Evolutionary conservation across 2,797 vertebrate species (phyloP).

Genomic region (Margarornis squamiger): DNA sequence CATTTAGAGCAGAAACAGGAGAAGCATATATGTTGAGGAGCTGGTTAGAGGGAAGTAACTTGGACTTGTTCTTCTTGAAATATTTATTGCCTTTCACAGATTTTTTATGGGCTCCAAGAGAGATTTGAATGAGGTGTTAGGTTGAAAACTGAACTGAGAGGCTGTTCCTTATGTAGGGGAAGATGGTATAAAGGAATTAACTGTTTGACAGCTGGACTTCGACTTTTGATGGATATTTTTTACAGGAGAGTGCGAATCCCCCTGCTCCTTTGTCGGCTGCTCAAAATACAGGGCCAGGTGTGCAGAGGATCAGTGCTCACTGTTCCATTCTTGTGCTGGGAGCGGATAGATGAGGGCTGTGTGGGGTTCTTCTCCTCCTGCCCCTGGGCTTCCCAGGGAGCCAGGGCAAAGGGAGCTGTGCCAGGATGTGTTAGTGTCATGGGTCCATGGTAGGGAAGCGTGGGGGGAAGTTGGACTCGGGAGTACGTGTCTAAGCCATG

Average conservation of each 20-base stretch:
- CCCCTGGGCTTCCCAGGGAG: not conserved
- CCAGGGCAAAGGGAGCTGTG: accelerated
- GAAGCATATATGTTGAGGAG: not conserved
- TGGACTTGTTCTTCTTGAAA: slow-evolving; percentile 20
- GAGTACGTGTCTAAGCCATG: not conserved
- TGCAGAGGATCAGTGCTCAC: not conserved
- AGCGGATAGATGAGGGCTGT: accelerated
- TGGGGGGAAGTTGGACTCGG: accelerated
- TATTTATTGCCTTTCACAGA: slow-evolving; percentile 55
- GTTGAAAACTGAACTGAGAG: slow-evolving; percentile 55
- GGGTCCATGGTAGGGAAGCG: accelerated
- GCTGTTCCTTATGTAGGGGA: slow-evolving; percentile 38
- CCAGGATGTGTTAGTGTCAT: not conserved
- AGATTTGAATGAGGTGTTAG: slow-evolving; percentile 60
- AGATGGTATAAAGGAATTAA: slow-evolving; percentile 43
- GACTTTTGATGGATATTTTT: slow-evolving; percentile 22
- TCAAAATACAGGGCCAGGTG: accelerated
- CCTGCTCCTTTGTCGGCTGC: not conserved
- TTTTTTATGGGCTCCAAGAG: slow-evolving; percentile 56
- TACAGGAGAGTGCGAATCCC: not conserved
- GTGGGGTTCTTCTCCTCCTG: not conserved
- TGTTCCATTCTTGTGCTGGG: not conserved
- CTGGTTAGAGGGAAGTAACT: not conserved
- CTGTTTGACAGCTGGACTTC: slow-evolving; percentile 48
- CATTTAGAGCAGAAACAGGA: not conserved